Evolutionary conservation across 2,797 vertebrate species (phyloP).

Genomic region (Menidia menidia): DNA sequence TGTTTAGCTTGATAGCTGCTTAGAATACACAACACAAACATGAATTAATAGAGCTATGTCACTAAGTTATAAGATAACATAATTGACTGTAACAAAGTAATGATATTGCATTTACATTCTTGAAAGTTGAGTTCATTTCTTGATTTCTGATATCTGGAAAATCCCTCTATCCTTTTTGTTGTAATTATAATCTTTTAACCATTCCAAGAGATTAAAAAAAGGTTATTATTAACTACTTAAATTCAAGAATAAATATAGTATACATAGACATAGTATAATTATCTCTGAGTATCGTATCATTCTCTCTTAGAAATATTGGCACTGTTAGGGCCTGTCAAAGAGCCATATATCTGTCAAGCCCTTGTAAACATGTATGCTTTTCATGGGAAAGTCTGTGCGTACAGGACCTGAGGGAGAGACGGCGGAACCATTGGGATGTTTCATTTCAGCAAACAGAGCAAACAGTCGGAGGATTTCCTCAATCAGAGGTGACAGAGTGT

Average conservation of each 20-base stretch:
- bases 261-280: background rate
- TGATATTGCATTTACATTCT: no score
- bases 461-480: constrained; percentile 88
- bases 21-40: no score
- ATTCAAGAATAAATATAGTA: background rate
- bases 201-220: no score
- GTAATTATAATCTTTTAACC: no score
- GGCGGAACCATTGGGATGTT: constrained; percentile 79
- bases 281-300: constrained; percentile 20
- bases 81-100: no score
- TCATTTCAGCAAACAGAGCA: constrained; percentile 77
- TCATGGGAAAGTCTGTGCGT: constrained; percentile 75
- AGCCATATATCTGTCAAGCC: constrained; percentile 69
- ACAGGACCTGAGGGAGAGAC: constrained; percentile 64
- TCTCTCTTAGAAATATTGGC: constrained; percentile 6
- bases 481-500: constrained; percentile 83
- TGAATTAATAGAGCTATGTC: no score
- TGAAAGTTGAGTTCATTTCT: no score
- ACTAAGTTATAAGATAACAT: no score
- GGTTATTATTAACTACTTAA: background rate
- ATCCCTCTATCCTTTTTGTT: no score
- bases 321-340: constrained; percentile 47
- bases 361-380: constrained; percentile 62
- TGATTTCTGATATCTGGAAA: no score
- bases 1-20: no score